phyloP scores from a whole-genome alignment of 2,797 vertebrate species.

The Ataeniobius toweri region DNA sequence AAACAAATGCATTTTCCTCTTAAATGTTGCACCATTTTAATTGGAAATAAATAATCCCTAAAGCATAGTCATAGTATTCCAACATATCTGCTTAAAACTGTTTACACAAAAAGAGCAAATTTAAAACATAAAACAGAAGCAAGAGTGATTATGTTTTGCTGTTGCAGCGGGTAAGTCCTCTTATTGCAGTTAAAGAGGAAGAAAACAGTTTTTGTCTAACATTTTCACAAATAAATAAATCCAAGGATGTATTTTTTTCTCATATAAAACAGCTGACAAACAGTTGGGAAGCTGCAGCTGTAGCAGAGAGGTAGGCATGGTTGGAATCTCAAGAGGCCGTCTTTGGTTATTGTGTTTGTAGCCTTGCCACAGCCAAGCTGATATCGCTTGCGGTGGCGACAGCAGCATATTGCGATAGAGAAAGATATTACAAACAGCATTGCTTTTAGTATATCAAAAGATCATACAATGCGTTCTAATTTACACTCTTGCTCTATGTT shows the following conservation, averaged over 20 bases:
- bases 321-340: not conserved
- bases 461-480: not conserved
- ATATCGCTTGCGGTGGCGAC: not conserved
- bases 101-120: not conserved
- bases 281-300: not conserved
- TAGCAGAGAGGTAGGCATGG: not conserved
- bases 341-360: not conserved
- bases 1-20: not conserved
- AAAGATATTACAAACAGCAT: not conserved
- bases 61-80: not conserved
- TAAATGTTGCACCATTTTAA: not conserved
- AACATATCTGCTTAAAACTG: not conserved
- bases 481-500: not conserved
- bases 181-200: not conserved
- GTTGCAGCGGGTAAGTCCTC: not conserved
- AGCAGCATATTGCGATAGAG: not conserved
- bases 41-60: not conserved
- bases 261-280: not conserved
- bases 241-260: not conserved
- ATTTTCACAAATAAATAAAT: not conserved
- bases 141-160: not conserved
- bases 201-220: not conserved
- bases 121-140: not conserved
- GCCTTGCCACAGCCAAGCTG: slow-evolving; percentile 1
- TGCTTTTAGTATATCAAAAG: not conserved